A percentile compares a stretch with the other conserved stretches of the same genome.
Evolutionary conservation across 1,140 invertebrate species (phyloP).

Genomic region (Trypoxylus dichotomus): DNA sequence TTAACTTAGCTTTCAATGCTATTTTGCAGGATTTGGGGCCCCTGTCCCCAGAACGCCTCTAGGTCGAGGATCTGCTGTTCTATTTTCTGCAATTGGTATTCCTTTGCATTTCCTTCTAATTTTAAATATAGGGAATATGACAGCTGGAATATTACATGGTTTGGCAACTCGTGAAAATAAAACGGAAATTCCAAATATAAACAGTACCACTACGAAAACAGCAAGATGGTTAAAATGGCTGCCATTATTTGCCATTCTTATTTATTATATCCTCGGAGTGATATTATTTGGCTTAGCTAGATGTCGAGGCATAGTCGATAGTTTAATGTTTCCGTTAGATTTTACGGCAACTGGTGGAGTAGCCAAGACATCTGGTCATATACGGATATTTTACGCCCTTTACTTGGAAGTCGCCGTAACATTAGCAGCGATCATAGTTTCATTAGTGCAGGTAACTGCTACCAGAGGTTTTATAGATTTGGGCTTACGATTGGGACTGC

Average conservation of each 20-base stretch:
- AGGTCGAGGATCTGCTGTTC: conserved; percentile 60
- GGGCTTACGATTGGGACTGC: conserved; percentile 58
- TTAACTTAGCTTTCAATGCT: too few relatives aligned
- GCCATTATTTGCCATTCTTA: conserved; percentile 52
- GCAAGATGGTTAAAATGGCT: conserved; percentile 54
- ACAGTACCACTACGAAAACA: conserved; percentile 39
- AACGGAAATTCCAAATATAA: conserved; percentile 42
- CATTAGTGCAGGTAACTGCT: conserved; percentile 61
- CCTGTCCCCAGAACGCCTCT: conserved; percentile 62
- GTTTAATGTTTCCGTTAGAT: conserved; percentile 67
- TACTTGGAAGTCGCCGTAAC: conserved; percentile 70
- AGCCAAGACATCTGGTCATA: conserved; percentile 60
- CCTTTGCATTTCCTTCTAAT: conserved; percentile 65
- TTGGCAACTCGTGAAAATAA: conserved; percentile 46
- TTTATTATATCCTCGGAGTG: conserved; percentile 64
- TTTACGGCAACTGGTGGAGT: conserved; percentile 70
- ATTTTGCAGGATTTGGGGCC: conserved; percentile 61
- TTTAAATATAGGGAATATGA: conserved; percentile 62
- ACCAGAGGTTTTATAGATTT: conserved; percentile 60
- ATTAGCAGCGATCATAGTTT: conserved; percentile 62
- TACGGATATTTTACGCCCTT: conserved; percentile 66
- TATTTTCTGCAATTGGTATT: conserved; percentile 63
- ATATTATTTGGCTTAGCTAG: conserved; percentile 63
- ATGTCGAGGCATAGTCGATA: conserved; percentile 57
- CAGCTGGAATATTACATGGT: conserved; percentile 59